A percentile compares a stretch with the other conserved stretches of the same genome.
Conservation (phyloP, 2,113 vertebrate genomes). For the Oenanthe oenanthe region DNA sequence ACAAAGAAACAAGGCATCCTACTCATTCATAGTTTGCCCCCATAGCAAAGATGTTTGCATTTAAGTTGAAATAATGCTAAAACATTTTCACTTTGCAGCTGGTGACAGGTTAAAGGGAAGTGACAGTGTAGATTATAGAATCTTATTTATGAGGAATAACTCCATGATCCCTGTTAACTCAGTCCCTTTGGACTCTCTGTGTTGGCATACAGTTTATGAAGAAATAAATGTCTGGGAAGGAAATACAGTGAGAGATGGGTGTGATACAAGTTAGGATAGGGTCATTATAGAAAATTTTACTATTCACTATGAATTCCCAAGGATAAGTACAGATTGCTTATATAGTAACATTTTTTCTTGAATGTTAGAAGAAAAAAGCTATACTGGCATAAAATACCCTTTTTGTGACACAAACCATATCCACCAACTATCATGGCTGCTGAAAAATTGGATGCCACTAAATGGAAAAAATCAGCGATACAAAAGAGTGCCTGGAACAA, state of each 20-base stretch:
- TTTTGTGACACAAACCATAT: neutral
- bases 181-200: neutral
- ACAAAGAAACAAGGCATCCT: neutral
- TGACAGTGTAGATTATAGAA: neutral
- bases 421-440: neutral
- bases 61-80: neutral
- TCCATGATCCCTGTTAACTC: neutral
- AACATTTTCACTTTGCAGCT: neutral
- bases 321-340: neutral
- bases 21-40: neutral
- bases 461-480: neutral
- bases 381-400: neutral
- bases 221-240: neutral
- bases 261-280: neutral
- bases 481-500: neutral
- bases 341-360: neutral
- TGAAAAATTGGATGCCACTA: neutral
- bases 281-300: neutral
- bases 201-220: neutral
- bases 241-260: neutral
- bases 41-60: neutral
- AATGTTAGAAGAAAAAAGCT: neutral
- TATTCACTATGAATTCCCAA: neutral
- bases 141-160: neutral
- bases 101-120: neutral